Base-by-base conservation (phyloP, 1,140 invertebrate genomes). In the Aphidius gifuensis region DNA sequence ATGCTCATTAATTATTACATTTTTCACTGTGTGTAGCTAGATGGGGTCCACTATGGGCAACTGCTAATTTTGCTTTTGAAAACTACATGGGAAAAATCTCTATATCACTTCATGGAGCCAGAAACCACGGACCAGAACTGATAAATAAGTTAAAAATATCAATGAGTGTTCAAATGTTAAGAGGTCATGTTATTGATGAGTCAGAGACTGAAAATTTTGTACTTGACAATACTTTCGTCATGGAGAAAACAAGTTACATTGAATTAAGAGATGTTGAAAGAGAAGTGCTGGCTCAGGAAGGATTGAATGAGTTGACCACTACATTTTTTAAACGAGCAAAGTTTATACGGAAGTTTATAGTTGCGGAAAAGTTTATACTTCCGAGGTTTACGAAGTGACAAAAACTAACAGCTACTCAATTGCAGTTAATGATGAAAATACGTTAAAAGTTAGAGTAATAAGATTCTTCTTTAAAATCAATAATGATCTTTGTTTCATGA, bases 31-130 rank as follows among this genome's bases (percentile, higher is more conserved):
- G 23, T 32, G 23, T 32, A 8, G 59, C 57, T 21, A 57, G 67
- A 40, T 72, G 67, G 67, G 69, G 70, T 23, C 70, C 67, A 56
- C 57, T 72, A 38, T 69, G 67, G 64, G 61, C 58, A 5, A 51
- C 56, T 1, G 64, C 66, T 5, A 58, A 67, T 11, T 70, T 71
- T 53, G 49, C 64, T 8, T 69, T 67, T 59, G 66, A 71, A 65
- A 62, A 57, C 54, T 64, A 45, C 16, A 69, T 67, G 32, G 69
- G 60, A 43, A 60, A 65, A 57, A 51, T 70, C 61, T 32, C 23
- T 32, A 32, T 1, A 32, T 32, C 23, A 32, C 23, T 32, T 32
- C 23, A 32, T 32, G 23, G 23, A 32, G 23, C 23, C 23, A 32
- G 23, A 32, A 32, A 32, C 23, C 23, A 32, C 23, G 23, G 23